These are phyloP conservation scores for Imbricaverruca yamaguchii DNA, from an alignment of 2,888 invertebrate genomes.

Conservation along the genomic window DNA sequence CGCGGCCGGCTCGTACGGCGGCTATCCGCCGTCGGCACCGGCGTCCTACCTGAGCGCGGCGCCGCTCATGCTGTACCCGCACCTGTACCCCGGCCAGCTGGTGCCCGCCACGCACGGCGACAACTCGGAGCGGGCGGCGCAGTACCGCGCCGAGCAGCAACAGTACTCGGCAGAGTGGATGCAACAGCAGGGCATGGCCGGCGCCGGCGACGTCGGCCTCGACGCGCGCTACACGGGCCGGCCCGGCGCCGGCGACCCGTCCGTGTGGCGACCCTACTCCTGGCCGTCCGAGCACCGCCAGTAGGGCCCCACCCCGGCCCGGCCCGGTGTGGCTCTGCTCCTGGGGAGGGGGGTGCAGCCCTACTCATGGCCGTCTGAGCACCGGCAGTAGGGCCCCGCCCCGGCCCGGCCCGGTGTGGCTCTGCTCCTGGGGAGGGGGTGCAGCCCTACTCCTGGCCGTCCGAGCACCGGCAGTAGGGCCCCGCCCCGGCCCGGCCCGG, in stretches of 20 bases:
- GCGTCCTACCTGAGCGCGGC: slow-evolving; percentile 31
- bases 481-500: too few species aligned
- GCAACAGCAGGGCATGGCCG: neutral
- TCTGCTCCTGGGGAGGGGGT: too few species aligned
- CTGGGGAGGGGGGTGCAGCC: too few species aligned
- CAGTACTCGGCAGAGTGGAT: slow-evolving; percentile 25
- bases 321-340: too few species aligned
- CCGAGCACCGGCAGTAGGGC: neutral
- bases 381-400: neutral
- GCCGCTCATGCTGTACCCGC: slow-evolving; percentile 31
- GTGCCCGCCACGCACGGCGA: slow-evolving; percentile 28
- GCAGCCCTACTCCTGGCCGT: too few species aligned
- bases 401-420: too few species aligned
- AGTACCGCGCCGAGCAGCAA: slow-evolving; percentile 25
- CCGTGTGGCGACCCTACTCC: slow-evolving; percentile 15
- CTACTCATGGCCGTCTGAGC: too few species aligned
- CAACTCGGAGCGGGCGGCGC: slow-evolving; percentile 25
- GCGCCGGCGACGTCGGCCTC: neutral
- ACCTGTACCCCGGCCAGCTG: slow-evolving; percentile 32
- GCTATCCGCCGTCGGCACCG: slow-evolving; percentile 29
- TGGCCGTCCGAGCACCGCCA: slow-evolving; percentile 8
- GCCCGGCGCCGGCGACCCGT: slow-evolving; percentile 15
- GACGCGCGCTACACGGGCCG: neutral
- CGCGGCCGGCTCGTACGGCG: slow-evolving; percentile 19
- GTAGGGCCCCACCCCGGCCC: neutral